Evolutionary conservation across 2,113 vertebrate species (phyloP).

Genomic region (Lagopus muta): DNA sequence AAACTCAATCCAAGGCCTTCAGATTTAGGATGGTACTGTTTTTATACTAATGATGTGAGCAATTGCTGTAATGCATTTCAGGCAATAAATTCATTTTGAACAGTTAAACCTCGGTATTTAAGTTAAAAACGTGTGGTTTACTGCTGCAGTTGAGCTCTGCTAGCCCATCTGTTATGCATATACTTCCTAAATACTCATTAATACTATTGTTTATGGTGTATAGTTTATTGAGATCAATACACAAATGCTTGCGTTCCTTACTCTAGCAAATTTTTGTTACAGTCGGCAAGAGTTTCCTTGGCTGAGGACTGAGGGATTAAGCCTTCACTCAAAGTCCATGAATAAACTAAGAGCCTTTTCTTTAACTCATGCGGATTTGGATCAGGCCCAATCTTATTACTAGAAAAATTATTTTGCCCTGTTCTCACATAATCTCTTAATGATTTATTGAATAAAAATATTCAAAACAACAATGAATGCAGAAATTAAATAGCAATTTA

Average conservation of each 20-base stretch:
- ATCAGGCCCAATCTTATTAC: constrained; percentile 4
- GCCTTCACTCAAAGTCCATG: constrained; percentile 4
- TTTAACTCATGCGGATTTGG: background rate
- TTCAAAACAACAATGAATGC: background rate
- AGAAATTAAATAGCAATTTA: background rate
- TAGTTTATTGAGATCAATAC: background rate
- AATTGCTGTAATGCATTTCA: background rate
- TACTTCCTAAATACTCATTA: background rate
- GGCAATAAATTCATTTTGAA: background rate
- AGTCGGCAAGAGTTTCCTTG: background rate
- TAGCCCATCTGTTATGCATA: background rate
- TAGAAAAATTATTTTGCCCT: constrained; percentile 29
- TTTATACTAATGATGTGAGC: background rate
- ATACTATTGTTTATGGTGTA: background rate
- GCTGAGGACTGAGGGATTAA: background rate
- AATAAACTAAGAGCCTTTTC: constrained; percentile 41
- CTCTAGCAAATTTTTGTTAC: background rate
- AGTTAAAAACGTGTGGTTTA: background rate
- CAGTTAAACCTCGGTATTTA: background rate
- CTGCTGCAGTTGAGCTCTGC: background rate
- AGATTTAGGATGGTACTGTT: background rate
- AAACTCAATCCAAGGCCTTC: background rate
- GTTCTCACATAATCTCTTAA: background rate
- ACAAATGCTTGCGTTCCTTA: background rate
- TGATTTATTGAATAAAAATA: background rate